Conservation (phyloP, 2,113 vertebrate species). For the Takifugu flavidus region DNA sequence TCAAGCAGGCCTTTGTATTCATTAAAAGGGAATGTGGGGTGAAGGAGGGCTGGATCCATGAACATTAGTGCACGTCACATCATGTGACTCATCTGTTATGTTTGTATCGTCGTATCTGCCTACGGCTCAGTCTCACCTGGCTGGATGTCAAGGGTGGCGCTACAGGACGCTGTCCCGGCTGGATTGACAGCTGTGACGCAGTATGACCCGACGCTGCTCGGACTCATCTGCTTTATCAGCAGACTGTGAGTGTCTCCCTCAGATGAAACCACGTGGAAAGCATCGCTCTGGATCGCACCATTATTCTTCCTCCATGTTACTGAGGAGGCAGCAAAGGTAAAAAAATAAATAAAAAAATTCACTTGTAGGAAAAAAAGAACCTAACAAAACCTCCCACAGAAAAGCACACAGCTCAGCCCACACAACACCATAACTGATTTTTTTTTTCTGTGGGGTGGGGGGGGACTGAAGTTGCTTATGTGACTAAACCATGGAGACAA, state of each 20-base stretch:
- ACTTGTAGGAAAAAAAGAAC: neutral
- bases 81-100: too few species aligned
- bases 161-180: conserved; percentile 79
- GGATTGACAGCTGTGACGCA: conserved; percentile 78
- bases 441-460: too few species aligned
- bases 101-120: neutral
- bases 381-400: conserved; percentile 9
- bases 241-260: conserved; percentile 83
- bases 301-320: conserved; percentile 87
- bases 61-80: too few species aligned
- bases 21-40: conserved; percentile 48
- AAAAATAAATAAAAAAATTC: neutral
- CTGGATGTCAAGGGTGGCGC: conserved; percentile 77
- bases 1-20: conserved; percentile 50
- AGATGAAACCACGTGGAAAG: conserved; percentile 70
- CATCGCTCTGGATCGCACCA: conserved; percentile 64
- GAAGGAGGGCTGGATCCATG: conserved; percentile 37
- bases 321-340: conserved; percentile 22
- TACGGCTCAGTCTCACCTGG: conserved; percentile 70
- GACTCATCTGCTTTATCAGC: conserved; percentile 76
- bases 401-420: conserved; percentile 10
- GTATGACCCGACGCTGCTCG: conserved; percentile 78
- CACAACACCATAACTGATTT: too few species aligned
- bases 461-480: neutral
- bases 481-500: neutral